Base-by-base conservation (phyloP, 2,888 invertebrate species). In the Idaea straminata region DNA sequence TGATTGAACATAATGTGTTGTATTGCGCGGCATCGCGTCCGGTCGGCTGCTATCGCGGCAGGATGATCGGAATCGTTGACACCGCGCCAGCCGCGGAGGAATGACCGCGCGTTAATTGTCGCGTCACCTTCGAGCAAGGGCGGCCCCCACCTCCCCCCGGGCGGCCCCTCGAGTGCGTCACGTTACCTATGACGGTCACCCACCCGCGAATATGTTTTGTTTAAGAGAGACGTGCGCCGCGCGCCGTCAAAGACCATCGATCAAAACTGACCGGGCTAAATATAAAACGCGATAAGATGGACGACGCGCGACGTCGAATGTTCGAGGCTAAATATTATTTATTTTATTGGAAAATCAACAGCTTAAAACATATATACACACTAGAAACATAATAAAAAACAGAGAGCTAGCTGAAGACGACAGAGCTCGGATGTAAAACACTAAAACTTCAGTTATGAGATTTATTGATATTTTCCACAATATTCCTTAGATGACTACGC, bases 91-190 rank as follows among this genome's bases (percentile, higher is more conserved):
- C 76, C 68, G 81, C 83, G 81, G 88, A 79, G 88, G 85, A 89
- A 89, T 89, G 89, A 90, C 90, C 91, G 89, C 84, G 84, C 84
- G 89, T 86, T 91, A 91, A 91, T 91, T 91, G 89, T 85, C 90
- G 86, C 88, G 83, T 90, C 91, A 91, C 91, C 91, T 91, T 90
- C 86, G 83, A 76, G 83, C 88, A 88, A 87, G 88, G 88, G 88
- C 88, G 84, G 82, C 83, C 80, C 77, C 80, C 84, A 79, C 34
- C 59, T 15, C 59, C 59, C 25, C 59, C 10, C 59, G 7, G 68
- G 66, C 74, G 73, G 75, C 73, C 79, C 81, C 77, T 74, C 75
- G 74, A 74, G 72, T 79, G 82, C 85, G 84, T 86, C 87, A 86
- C 86, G 84, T 83, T 83, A 82, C 83, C 81, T 78, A 79, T 77